Evolutionary conservation across 37 sponge, comb jelly and placozoan genomes (phyloP).

Genomic region (Spongia lamella): DNA sequence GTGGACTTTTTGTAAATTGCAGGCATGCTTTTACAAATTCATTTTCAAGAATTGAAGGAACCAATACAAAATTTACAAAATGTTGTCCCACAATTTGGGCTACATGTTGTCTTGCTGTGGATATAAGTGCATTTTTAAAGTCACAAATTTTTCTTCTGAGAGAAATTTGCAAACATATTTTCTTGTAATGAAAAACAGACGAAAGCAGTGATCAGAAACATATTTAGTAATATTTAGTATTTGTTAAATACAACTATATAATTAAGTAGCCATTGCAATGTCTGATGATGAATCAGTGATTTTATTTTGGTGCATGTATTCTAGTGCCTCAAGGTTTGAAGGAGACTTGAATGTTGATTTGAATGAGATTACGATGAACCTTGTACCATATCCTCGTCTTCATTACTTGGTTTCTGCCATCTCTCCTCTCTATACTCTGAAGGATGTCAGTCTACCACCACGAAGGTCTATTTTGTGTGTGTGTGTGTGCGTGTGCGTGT

Average conservation of each 20-base stretch:
- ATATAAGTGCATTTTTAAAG: no score
- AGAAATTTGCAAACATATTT: no score
- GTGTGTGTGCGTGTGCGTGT: background rate
- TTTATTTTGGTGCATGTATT: background rate
- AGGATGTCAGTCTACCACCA: conserved; percentile 72
- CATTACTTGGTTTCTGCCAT: conserved; percentile 93
- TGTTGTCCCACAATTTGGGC: no score
- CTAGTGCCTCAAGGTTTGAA: conserved; percentile 94
- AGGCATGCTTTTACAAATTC: no score
- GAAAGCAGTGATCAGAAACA: no score
- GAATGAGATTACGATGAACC: conserved; percentile 98
- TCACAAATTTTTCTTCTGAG: no score
- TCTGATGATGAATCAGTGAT: background rate
- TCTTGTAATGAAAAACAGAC: no score
- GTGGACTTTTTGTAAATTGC: no score
- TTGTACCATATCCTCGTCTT: conserved; percentile 95
- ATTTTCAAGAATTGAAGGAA: no score
- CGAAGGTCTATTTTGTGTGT: conserved; percentile 16
- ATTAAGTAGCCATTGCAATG: background rate
- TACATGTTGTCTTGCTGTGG: no score
- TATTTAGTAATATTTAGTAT: background rate
- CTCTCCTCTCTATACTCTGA: conserved; percentile 84
- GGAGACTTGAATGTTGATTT: conserved; percentile 97
- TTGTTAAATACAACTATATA: background rate
- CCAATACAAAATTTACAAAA: no score